Percentiles rank a stretch among this genome's conserved stretches.
Evolutionary conservation across 2,797 vertebrate species (phyloP).

Genomic region (Synanceia verrucosa): DNA sequence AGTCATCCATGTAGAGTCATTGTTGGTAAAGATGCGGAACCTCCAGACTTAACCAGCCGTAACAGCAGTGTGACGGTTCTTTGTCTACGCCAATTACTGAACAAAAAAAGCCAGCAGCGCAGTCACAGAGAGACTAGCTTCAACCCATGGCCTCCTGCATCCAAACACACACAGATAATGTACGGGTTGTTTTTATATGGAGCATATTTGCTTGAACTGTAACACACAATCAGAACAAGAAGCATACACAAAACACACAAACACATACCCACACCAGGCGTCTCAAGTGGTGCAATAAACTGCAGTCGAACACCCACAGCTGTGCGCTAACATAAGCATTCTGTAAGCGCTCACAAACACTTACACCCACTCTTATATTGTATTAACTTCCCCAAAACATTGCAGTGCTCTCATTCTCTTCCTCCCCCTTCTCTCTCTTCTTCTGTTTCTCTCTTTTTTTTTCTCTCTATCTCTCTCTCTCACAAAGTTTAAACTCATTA

Average conservation of each 20-base stretch:
- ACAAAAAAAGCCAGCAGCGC: conserved; percentile 69
- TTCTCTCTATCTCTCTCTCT: conserved; percentile 73
- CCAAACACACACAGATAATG: conserved; percentile 27
- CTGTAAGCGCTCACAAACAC: conserved; percentile 69
- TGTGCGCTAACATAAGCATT: conserved; percentile 74
- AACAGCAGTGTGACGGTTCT: conserved; percentile 75
- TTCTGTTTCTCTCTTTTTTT: conserved; percentile 71
- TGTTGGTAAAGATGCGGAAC: conserved; percentile 78
- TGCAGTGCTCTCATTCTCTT: conserved; percentile 46
- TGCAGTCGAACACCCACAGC: conserved; percentile 71
- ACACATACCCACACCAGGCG: too few relatives aligned
- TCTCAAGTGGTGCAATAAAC: conserved; percentile 67
- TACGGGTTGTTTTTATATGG: conserved; percentile 26
- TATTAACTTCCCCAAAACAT: conserved; percentile 75
- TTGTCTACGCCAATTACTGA: conserved; percentile 78
- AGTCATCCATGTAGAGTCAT: conserved; percentile 75
- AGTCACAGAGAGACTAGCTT: conserved; percentile 54
- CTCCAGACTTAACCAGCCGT: conserved; percentile 76
- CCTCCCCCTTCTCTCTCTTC: conserved; percentile 41
- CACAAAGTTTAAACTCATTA: conserved; percentile 95
- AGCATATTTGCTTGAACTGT: conserved; percentile 20
- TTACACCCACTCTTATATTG: conserved; percentile 73
- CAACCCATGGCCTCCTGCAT: conserved; percentile 65
- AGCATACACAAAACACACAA: conserved; percentile 25
- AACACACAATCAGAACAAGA: conserved; percentile 22